A percentile compares a stretch with the other conserved stretches of the same genome.
Conservation (phyloP, 2,113 vertebrate genomes). For the Pelusios castaneus region DNA sequence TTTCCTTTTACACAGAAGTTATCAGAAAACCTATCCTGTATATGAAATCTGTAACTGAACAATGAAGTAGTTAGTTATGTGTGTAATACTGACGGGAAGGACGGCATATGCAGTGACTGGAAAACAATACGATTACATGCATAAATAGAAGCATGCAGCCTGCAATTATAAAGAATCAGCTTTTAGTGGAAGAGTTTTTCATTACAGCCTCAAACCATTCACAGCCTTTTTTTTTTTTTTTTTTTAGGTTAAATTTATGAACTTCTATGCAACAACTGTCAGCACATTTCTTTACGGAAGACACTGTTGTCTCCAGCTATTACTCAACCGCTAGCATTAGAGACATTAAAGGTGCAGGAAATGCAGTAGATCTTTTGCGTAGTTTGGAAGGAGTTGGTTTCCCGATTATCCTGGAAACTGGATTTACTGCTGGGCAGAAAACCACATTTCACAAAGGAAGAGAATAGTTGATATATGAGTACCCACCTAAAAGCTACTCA, state of each 20-base stretch:
- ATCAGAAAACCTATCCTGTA: constrained; percentile 24
- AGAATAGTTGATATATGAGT: constrained; percentile 41
- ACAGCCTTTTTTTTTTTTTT: neutral
- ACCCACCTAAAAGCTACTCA: constrained; percentile 39
- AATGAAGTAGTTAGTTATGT: neutral
- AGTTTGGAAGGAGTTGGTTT: constrained; percentile 66
- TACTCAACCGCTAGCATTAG: constrained; percentile 48
- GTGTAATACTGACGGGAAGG: constrained; percentile 44
- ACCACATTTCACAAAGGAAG: constrained; percentile 68
- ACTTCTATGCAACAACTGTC: neutral
- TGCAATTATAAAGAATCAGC: constrained; percentile 39
- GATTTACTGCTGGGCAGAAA: constrained; percentile 62
- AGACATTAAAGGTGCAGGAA: constrained; percentile 59
- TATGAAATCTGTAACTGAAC: constrained; percentile 1
- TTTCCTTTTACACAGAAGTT: constrained; percentile 11
- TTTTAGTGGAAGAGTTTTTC: constrained; percentile 52
- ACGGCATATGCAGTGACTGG: neutral
- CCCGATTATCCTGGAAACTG: constrained; percentile 50
- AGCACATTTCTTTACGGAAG: constrained; percentile 43
- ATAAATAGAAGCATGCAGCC: constrained; percentile 38
- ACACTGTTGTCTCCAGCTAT: constrained; percentile 56
- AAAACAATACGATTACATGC: constrained; percentile 47
- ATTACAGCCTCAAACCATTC: constrained; percentile 50
- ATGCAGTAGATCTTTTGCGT: constrained; percentile 61
- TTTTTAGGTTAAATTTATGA: neutral